Evolutionary conservation across 2,113 vertebrate genomes (phyloP).

Genomic region (Paracanthobrama guichenoti): DNA sequence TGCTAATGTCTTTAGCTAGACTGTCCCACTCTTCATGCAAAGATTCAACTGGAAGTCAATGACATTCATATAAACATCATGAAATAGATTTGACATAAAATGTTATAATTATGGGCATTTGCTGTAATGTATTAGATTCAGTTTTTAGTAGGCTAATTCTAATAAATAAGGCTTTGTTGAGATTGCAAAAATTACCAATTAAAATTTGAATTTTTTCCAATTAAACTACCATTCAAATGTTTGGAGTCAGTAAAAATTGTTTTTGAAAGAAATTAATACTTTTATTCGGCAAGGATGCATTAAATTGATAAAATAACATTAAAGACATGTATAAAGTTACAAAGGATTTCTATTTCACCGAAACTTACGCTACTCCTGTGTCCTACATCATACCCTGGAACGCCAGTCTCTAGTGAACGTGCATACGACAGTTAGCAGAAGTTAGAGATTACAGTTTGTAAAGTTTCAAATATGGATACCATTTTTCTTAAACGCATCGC

Average conservation of each 20-base stretch:
- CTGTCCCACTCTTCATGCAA: slow-evolving; percentile 66
- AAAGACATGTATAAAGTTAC: background rate
- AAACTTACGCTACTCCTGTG: too few species aligned
- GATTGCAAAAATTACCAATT: too few species aligned
- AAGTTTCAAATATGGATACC: too few species aligned
- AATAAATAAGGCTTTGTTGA: background rate
- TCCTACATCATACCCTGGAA: too few species aligned
- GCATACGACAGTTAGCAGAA: too few species aligned
- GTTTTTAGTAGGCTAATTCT: too few species aligned
- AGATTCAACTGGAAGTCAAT: slow-evolving; percentile 62
- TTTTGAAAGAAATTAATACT: background rate
- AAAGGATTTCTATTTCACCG: background rate
- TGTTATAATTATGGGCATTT: background rate
- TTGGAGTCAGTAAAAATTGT: background rate
- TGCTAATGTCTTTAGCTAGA: slow-evolving; percentile 58
- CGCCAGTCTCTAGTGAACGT: too few species aligned
- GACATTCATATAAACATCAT: background rate
- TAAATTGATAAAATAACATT: background rate
- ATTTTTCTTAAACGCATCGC: too few species aligned
- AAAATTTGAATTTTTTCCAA: background rate
- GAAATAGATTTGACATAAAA: background rate
- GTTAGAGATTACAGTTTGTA: too few species aligned
- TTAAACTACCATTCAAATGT: background rate
- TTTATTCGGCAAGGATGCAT: too few species aligned
- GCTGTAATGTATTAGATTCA: background rate